phyloP scores from a whole-genome alignment of 1,140 invertebrate species.

The Melanaphis sacchari region DNA sequence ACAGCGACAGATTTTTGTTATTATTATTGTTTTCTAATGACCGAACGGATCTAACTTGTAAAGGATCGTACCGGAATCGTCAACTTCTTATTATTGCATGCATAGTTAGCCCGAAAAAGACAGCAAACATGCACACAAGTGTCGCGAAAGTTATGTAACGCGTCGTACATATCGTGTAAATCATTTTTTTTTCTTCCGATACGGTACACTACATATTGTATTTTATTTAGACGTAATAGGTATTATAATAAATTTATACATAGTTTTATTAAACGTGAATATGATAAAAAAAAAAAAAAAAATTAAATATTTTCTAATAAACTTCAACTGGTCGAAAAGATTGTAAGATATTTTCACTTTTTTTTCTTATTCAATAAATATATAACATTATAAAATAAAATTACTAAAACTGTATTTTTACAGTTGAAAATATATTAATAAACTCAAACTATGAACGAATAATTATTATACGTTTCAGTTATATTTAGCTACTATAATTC shows the following conservation, averaged over 20 bases:
- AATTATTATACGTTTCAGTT: slow-evolving; percentile 1
- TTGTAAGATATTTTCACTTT: background rate
- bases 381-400: background rate
- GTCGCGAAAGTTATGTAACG: no score
- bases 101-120: no score
- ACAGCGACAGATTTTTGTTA: background rate
- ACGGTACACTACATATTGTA: no score
- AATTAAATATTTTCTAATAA: background rate
- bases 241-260: no score
- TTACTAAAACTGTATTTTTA: slow-evolving; percentile 15
- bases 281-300: no score
- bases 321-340: background rate
- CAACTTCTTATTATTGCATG: no score
- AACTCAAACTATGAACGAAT: background rate
- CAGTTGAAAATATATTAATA: background rate
- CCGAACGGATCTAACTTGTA: background rate
- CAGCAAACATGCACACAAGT: no score
- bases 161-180: no score
- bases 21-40: background rate
- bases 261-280: no score
- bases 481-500: background rate
- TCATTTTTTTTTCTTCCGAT: no score
- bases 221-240: no score
- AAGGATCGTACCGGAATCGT: no score
- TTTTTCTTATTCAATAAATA: background rate